These are phyloP conservation scores for Opisthocomus hoazin DNA, from an alignment of 2,113 vertebrate species.

Conservation along the genomic window DNA sequence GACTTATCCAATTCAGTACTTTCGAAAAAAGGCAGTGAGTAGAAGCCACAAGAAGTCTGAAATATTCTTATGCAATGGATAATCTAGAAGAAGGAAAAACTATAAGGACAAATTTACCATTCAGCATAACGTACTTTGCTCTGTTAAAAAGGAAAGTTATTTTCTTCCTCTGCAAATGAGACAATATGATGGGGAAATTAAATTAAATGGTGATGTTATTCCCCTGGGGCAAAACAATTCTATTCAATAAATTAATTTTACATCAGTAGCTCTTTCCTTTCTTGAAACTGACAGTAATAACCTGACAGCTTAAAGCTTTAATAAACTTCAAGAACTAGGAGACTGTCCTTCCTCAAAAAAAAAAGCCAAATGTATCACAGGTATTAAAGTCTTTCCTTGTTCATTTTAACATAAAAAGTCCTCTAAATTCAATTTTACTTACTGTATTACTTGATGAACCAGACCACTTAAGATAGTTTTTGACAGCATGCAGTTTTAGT, in stretches of 20 bases:
- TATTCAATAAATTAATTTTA: slow-evolving; percentile 85
- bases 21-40: slow-evolving; percentile 19
- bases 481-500: slow-evolving; percentile 67
- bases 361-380: slow-evolving; percentile 25
- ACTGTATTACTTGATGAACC: slow-evolving; percentile 66
- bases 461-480: slow-evolving; percentile 62
- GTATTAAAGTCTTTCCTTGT: slow-evolving; percentile 60
- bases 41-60: slow-evolving; percentile 14
- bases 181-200: slow-evolving; percentile 81
- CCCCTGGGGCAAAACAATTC: slow-evolving; percentile 80
- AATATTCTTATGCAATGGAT: slow-evolving; percentile 58
- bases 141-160: slow-evolving; percentile 69
- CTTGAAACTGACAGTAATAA: slow-evolving; percentile 80
- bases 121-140: slow-evolving; percentile 61
- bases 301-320: slow-evolving; percentile 80
- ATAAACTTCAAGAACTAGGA: slow-evolving; percentile 74
- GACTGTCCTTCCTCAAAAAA: slow-evolving; percentile 35
- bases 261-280: slow-evolving; percentile 76
- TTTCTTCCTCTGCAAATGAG: slow-evolving; percentile 75
- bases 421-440: slow-evolving; percentile 68
- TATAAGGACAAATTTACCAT: slow-evolving; percentile 58
- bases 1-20: slow-evolving; percentile 1
- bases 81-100: slow-evolving; percentile 56
- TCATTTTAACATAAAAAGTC: slow-evolving; percentile 59
- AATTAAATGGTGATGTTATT: slow-evolving; percentile 83